These are phyloP conservation scores for Thermophis baileyi DNA, from an alignment of 2,113 vertebrate genomes.

Conservation along the genomic window DNA sequence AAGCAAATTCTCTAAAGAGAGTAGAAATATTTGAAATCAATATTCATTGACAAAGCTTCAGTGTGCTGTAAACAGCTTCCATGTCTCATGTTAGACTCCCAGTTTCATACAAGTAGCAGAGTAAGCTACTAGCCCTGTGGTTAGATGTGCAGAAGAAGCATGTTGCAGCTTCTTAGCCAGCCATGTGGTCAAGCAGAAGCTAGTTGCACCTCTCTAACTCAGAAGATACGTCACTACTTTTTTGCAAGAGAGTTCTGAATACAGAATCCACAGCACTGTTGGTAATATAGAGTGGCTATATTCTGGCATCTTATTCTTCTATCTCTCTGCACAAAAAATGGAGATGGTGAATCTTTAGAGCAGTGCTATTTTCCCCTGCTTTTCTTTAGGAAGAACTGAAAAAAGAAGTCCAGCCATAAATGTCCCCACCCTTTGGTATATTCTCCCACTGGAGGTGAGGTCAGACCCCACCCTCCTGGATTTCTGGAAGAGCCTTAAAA, in stretches of 20 bases:
- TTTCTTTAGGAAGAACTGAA: background rate
- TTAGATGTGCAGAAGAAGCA: background rate
- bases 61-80: background rate
- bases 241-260: background rate
- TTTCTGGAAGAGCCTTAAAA: background rate
- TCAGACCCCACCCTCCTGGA: background rate
- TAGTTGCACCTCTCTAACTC: background rate
- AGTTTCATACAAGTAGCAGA: background rate
- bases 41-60: background rate
- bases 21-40: conserved; percentile 41
- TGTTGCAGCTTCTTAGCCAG: too few relatives aligned
- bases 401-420: background rate
- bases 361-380: background rate
- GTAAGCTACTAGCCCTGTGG: background rate
- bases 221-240: background rate
- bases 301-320: background rate
- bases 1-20: conserved; percentile 89
- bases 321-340: background rate
- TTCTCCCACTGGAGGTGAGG: background rate
- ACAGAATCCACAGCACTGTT: background rate
- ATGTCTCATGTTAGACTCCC: background rate
- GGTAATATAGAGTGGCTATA: background rate
- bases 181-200: background rate
- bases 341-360: background rate
- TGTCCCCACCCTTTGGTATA: background rate